Conservation (phyloP, 1,140 invertebrate species). For the Coelopa frigida region DNA sequence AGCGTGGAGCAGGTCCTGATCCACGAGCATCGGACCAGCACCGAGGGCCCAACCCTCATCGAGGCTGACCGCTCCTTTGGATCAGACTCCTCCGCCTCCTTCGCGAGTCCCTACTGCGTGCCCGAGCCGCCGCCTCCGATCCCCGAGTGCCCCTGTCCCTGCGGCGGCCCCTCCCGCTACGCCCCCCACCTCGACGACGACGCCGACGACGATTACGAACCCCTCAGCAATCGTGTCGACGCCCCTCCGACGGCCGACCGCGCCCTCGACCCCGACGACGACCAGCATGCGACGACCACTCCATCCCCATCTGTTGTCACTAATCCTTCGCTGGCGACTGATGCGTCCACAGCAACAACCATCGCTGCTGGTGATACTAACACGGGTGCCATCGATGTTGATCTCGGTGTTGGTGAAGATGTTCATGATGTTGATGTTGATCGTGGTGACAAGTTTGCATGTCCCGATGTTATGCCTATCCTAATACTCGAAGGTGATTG, state of each 20-base stretch:
- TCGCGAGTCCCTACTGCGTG: slow-evolving; percentile 21
- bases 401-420: slow-evolving; percentile 11
- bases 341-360: slow-evolving; percentile 9
- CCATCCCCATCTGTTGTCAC: no score
- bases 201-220: not conserved
- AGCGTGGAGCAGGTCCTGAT: slow-evolving; percentile 31
- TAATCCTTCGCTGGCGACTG: slow-evolving; percentile 1
- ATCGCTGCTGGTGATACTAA: slow-evolving; percentile 7
- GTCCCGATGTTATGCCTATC: slow-evolving; percentile 43
- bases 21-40: slow-evolving; percentile 18
- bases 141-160: slow-evolving; percentile 40
- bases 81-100: not conserved
- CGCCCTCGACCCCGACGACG: not conserved
- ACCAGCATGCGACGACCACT: slow-evolving; percentile 1
- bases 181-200: not conserved
- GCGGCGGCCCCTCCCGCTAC: no score
- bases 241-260: no score
- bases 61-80: not conserved
- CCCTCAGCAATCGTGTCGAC: no score
- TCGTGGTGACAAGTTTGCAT: slow-evolving; percentile 31
- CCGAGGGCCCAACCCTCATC: not conserved
- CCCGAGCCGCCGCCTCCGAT: slow-evolving; percentile 40
- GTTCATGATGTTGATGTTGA: slow-evolving; percentile 8
- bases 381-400: slow-evolving; percentile 1
- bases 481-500: slow-evolving; percentile 45